Percentiles rank a stretch among this genome's conserved stretches.
Conservation (phyloP, 2,888 invertebrate genomes). For the Euplagia quadripunctaria region DNA sequence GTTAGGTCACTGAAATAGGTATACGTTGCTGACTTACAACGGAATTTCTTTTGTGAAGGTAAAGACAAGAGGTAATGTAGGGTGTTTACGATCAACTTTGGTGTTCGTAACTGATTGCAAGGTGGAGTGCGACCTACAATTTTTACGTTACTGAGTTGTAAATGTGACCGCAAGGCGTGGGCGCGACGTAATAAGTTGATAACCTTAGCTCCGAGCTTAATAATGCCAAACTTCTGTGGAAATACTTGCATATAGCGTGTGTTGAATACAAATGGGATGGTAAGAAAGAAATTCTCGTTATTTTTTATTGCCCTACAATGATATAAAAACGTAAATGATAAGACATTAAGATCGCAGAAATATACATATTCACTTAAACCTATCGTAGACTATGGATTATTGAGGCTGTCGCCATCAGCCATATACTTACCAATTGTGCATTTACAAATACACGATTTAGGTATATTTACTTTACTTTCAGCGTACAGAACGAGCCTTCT, state of each 20-base stretch:
- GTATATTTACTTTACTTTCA: too few relatives aligned
- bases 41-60: not conserved
- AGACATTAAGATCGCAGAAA: not conserved
- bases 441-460: too few relatives aligned
- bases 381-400: too few relatives aligned
- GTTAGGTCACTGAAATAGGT: slow-evolving; percentile 11
- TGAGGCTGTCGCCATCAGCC: too few relatives aligned
- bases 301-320: not conserved
- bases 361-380: too few relatives aligned
- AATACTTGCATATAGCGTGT: slow-evolving; percentile 35
- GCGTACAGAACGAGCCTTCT: too few relatives aligned
- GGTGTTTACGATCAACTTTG: not conserved
- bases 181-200: slow-evolving; percentile 47
- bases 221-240: slow-evolving; percentile 34
- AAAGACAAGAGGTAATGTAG: slow-evolving; percentile 36
- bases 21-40: slow-evolving; percentile 38
- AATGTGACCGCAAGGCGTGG: slow-evolving; percentile 54
- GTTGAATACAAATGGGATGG: slow-evolving; percentile 45
- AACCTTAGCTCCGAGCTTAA: slow-evolving; percentile 39
- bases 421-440: too few relatives aligned
- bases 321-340: not conserved
- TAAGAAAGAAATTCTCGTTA: slow-evolving; percentile 12
- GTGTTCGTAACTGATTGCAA: slow-evolving; percentile 12
- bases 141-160: slow-evolving; percentile 31
- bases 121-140: slow-evolving; percentile 39